Conservation (phyloP, 2,888 invertebrate genomes). For the Willowsia nigromaculata region DNA sequence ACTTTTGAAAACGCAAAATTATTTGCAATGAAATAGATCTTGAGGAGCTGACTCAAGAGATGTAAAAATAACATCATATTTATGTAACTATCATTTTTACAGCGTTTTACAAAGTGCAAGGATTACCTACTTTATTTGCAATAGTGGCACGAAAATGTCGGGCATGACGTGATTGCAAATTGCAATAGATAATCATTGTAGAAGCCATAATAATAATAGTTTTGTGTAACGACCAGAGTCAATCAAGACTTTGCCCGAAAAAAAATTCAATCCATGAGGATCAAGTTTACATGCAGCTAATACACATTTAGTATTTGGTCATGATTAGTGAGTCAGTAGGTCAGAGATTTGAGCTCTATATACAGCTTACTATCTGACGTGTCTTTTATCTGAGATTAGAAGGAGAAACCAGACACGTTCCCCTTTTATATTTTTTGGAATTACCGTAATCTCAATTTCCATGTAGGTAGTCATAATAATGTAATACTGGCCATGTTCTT, state of each 20-base stretch:
- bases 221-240: neutral
- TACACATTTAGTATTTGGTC: neutral
- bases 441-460: neutral
- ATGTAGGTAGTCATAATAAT: neutral
- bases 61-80: neutral
- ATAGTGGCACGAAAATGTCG: too few relatives aligned
- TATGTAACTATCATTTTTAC: neutral
- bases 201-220: neutral
- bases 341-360: neutral
- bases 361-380: neutral
- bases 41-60: neutral
- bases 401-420: neutral
- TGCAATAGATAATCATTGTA: neutral
- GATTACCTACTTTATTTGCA: neutral
- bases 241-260: neutral
- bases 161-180: neutral
- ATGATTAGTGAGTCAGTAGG: neutral
- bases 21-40: neutral
- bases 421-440: neutral
- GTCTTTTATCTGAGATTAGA: conserved; percentile 9
- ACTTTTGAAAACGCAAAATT: neutral
- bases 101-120: neutral
- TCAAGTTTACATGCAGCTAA: neutral
- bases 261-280: neutral
- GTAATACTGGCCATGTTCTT: neutral